A percentile compares a stretch with the other conserved stretches of the same genome.
phyloP scores from a whole-genome alignment of 1,140 invertebrate species.

The Megalonaias nervosa region DNA sequence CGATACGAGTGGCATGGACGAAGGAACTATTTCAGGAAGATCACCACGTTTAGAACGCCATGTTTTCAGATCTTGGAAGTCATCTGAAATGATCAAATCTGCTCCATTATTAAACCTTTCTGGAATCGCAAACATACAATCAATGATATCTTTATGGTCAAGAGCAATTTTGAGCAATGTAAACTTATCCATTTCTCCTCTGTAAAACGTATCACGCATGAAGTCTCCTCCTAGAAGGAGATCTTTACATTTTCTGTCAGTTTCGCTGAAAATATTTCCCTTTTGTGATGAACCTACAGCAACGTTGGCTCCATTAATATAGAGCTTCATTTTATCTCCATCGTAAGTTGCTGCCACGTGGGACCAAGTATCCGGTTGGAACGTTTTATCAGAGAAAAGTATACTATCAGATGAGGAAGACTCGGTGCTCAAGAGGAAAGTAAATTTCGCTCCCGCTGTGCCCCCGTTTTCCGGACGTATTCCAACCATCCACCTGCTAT shows the following conservation, averaged over 20 bases:
- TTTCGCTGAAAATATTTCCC: conserved; percentile 37
- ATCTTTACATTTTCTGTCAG: conserved; percentile 26
- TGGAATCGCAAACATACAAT: conserved; percentile 7
- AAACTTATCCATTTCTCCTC: conserved; percentile 35
- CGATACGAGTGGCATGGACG: conserved; percentile 34
- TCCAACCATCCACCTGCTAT: conserved; percentile 37
- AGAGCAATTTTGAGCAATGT: conserved; percentile 21
- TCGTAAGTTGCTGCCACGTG: conserved; percentile 49
- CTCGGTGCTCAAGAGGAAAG: conserved; percentile 46
- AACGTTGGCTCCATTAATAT: conserved; percentile 51
- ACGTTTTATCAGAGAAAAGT: conserved; percentile 33
- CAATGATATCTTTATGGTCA: conserved; percentile 21
- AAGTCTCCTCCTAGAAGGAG: conserved; percentile 42
- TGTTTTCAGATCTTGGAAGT: conserved; percentile 37
- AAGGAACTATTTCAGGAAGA: conserved; percentile 23
- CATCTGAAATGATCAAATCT: conserved; percentile 33
- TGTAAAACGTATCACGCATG: conserved; percentile 4
- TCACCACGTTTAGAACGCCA: conserved; percentile 14
- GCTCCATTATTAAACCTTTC: not conserved
- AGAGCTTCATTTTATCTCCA: conserved; percentile 43
- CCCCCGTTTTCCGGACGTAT: conserved; percentile 28
- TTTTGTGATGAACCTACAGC: conserved; percentile 26
- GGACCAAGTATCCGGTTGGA: conserved; percentile 38
- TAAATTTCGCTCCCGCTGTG: conserved; percentile 26
- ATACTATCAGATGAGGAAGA: conserved; percentile 18